These are phyloP conservation scores for Hepsetus odoe DNA, from an alignment of 2,113 vertebrate genomes.

Conservation along the genomic window DNA sequence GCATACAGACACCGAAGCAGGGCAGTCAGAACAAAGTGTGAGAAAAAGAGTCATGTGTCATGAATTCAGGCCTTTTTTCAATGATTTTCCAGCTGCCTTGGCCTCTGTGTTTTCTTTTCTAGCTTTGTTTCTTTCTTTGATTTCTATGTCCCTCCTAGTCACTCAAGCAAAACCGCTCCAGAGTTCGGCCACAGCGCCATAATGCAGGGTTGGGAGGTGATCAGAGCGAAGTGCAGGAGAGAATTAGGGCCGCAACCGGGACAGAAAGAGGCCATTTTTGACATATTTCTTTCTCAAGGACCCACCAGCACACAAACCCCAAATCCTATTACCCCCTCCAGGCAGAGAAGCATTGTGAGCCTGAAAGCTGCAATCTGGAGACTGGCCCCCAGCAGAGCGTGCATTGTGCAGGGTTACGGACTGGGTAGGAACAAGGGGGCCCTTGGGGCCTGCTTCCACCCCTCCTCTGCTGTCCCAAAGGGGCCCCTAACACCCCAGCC, in stretches of 20 bases:
- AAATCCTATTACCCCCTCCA: slow-evolving; percentile 77
- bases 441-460: slow-evolving; percentile 60
- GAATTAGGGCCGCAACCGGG: slow-evolving; percentile 9
- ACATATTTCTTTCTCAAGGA: slow-evolving; percentile 61
- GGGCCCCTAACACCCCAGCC: slow-evolving; percentile 61
- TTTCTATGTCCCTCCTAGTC: slow-evolving; percentile 44
- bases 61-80: slow-evolving; percentile 30
- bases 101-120: slow-evolving; percentile 51
- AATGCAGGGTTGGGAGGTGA: background rate
- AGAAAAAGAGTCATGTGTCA: slow-evolving; percentile 12
- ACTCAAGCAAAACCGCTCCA: slow-evolving; percentile 1
- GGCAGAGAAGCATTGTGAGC: slow-evolving; percentile 70
- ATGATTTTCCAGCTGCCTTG: slow-evolving; percentile 29
- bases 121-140: slow-evolving; percentile 49
- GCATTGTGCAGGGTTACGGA: slow-evolving; percentile 74
- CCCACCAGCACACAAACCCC: slow-evolving; percentile 77
- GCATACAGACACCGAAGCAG: background rate
- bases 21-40: slow-evolving; percentile 10
- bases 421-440: slow-evolving; percentile 54
- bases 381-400: slow-evolving; percentile 74
- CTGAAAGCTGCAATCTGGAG: slow-evolving; percentile 72
- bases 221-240: slow-evolving; percentile 16
- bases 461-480: slow-evolving; percentile 54
- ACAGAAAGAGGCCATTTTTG: slow-evolving; percentile 31
- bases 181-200: background rate